phyloP scores from a whole-genome alignment of 2,113 vertebrate genomes.

The Propithecus coquereli region DNA sequence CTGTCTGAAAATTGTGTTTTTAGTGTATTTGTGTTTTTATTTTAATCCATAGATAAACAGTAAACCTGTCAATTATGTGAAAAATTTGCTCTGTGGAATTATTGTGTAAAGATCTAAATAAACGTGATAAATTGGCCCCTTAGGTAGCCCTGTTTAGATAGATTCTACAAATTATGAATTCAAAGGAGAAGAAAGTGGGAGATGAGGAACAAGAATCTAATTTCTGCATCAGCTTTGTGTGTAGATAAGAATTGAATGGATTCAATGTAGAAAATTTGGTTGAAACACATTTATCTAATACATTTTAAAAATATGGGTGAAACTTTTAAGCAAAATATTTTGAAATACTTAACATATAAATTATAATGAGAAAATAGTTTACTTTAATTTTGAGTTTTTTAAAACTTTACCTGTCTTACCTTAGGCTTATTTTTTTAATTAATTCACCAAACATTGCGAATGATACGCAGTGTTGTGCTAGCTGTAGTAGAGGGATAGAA shows the following conservation, averaged over 20 bases:
- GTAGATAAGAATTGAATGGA: background rate
- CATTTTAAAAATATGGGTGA: background rate
- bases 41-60: background rate
- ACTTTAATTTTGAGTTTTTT: constrained; percentile 15
- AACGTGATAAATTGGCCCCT: background rate
- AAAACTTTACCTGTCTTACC: background rate
- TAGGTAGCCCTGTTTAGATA: background rate
- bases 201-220: background rate
- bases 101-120: constrained; percentile 8
- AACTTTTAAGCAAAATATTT: background rate
- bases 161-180: background rate
- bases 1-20: constrained; percentile 25
- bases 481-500: background rate
- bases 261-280: background rate
- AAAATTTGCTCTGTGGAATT: constrained; percentile 21
- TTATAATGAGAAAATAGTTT: constrained; percentile 1
- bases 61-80: background rate
- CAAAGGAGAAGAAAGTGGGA: background rate
- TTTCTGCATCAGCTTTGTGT: background rate
- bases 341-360: background rate
- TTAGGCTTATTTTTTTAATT: background rate
- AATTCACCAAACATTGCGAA: background rate
- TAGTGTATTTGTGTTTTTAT: background rate
- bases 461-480: background rate
- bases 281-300: background rate